Conservation (phyloP, 1,140 invertebrate genomes). For the Whitmania pigra region DNA sequence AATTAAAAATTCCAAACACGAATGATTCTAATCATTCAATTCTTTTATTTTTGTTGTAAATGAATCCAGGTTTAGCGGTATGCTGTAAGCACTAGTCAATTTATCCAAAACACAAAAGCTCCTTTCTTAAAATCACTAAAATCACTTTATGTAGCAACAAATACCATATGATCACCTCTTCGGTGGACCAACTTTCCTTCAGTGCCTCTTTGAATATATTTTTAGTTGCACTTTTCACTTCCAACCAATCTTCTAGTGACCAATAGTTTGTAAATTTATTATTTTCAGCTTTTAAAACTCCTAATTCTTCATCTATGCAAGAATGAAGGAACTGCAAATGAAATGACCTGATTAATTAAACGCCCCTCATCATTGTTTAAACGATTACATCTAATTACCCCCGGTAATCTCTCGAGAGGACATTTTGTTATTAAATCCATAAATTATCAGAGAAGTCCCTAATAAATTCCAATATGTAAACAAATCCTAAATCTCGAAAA, state of each 20-base stretch:
- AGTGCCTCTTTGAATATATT: neutral
- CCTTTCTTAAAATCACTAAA: too few species aligned
- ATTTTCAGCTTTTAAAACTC: neutral
- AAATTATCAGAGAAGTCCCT: neutral
- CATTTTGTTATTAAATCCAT: slow-evolving; percentile 13
- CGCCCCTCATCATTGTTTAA: neutral
- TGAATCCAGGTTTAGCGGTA: too few species aligned
- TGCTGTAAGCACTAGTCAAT: too few species aligned
- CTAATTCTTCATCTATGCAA: neutral
- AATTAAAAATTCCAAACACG: too few species aligned
- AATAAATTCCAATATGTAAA: too few species aligned
- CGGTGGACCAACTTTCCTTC: neutral
- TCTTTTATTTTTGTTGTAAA: too few species aligned
- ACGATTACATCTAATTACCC: neutral
- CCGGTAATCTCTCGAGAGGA: neutral
- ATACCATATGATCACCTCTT: too few species aligned
- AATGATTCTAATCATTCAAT: too few species aligned
- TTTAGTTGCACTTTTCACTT: neutral
- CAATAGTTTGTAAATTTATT: neutral
- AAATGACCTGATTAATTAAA: neutral
- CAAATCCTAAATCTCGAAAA: too few species aligned
- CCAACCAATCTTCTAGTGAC: slow-evolving; percentile 2
- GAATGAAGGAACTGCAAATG: slow-evolving; percentile 4
- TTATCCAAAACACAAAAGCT: too few species aligned
- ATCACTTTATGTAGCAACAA: too few species aligned